These are phyloP conservation scores for Eledona agricola DNA, from an alignment of 2,888 invertebrate genomes.

Conservation along the genomic window DNA sequence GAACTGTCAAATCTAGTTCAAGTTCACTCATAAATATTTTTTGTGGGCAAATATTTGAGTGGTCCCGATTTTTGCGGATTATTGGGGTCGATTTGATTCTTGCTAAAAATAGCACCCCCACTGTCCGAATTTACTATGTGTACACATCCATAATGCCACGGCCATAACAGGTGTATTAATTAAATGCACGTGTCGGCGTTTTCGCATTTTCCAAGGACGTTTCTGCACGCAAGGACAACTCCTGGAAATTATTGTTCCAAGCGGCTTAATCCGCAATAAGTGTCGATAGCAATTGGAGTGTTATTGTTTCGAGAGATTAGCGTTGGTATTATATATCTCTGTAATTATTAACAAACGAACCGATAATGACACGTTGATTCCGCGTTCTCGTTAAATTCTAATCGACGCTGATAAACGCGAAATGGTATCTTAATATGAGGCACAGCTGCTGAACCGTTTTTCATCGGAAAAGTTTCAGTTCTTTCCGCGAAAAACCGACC, in stretches of 20 bases:
- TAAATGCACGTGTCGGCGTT: conserved; percentile 22
- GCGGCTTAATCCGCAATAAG: no score
- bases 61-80: no score
- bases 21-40: no score
- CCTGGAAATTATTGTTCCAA: no score
- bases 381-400: conserved; percentile 3
- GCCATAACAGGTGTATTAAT: conserved; percentile 12
- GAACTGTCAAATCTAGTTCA: no score
- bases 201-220: conserved; percentile 6
- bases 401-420: background rate
- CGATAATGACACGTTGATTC: background rate
- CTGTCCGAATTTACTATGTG: conserved; percentile 15
- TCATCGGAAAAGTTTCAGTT: no score
- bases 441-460: background rate
- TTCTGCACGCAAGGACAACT: conserved; percentile 10
- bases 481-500: no score
- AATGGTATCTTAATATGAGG: background rate
- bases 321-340: conserved; percentile 16
- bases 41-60: no score
- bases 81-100: no score
- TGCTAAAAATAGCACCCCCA: background rate
- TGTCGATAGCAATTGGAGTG: conserved; percentile 10
- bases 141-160: conserved; percentile 13
- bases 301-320: conserved; percentile 7
- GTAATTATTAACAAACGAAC: conserved; percentile 8